Evolutionary conservation across 1,140 invertebrate species (phyloP).

Genomic region (Heliconius hewitsoni): DNA sequence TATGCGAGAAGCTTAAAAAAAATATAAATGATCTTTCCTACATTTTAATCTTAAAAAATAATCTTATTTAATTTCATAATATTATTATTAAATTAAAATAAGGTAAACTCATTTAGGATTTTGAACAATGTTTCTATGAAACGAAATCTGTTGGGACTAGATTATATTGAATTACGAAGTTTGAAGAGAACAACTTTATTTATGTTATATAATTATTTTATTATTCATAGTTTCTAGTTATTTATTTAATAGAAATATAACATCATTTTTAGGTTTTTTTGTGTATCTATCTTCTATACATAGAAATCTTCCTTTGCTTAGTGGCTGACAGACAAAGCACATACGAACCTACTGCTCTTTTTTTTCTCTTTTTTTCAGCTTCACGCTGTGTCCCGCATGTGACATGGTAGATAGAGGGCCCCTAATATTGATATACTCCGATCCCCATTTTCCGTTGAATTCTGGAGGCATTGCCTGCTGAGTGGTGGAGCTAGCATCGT

Average conservation of each 20-base stretch:
- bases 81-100: neutral
- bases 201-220: neutral
- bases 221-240: neutral
- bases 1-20: neutral
- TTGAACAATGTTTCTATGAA: slow-evolving; percentile 1
- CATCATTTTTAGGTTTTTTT: no score
- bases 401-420: no score
- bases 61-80: neutral
- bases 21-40: neutral
- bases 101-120: neutral
- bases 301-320: no score
- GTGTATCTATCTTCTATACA: no score
- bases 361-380: no score
- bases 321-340: no score
- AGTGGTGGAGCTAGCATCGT: no score
- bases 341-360: no score
- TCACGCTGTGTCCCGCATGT: no score
- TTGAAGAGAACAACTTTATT: slow-evolving; percentile 11
- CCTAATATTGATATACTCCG: no score
- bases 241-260: neutral
- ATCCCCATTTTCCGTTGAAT: no score
- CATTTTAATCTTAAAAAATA: neutral
- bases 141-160: neutral
- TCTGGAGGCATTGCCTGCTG: no score
- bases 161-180: slow-evolving; percentile 1